Percentiles rank a stretch among this genome's conserved stretches.
phyloP scores from a whole-genome alignment of 53 echinoderm and acorn worm species.

The Echinometra lucunter region DNA sequence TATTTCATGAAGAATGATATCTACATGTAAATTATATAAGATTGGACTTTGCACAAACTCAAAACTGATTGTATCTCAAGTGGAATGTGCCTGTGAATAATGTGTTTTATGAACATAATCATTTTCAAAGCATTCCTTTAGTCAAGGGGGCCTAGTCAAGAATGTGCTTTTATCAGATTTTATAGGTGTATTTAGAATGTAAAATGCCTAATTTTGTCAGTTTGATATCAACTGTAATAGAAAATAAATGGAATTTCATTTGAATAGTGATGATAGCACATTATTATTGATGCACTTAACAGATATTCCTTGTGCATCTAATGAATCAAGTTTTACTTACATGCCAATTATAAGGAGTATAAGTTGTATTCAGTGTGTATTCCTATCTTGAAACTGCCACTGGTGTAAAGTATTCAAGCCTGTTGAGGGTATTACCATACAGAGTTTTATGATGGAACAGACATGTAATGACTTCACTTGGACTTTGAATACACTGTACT shows the following conservation, averaged over 20 bases:
- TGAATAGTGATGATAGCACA: too few relatives aligned
- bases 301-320: not conserved
- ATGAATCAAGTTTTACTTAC: not conserved
- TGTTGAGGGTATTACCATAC: not conserved
- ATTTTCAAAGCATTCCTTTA: not conserved
- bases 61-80: not conserved
- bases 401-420: not conserved
- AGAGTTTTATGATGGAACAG: not conserved
- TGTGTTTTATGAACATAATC: not conserved
- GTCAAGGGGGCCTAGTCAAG: not conserved
- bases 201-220: not conserved
- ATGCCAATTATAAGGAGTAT: too few relatives aligned
- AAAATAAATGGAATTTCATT: not conserved
- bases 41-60: not conserved
- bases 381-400: not conserved
- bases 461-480: not conserved
- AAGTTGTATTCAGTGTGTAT: not conserved
- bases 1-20: not conserved
- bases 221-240: too few relatives aligned
- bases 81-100: not conserved
- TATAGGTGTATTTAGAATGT: not conserved
- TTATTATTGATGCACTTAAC: not conserved
- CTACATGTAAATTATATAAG: not conserved
- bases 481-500: not conserved
- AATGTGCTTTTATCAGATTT: not conserved